Percentiles rank a stretch among this genome's conserved stretches.
These are phyloP conservation scores for Nomada goodeniana DNA, from an alignment of 2,888 invertebrate genomes.

Conservation along the genomic window DNA sequence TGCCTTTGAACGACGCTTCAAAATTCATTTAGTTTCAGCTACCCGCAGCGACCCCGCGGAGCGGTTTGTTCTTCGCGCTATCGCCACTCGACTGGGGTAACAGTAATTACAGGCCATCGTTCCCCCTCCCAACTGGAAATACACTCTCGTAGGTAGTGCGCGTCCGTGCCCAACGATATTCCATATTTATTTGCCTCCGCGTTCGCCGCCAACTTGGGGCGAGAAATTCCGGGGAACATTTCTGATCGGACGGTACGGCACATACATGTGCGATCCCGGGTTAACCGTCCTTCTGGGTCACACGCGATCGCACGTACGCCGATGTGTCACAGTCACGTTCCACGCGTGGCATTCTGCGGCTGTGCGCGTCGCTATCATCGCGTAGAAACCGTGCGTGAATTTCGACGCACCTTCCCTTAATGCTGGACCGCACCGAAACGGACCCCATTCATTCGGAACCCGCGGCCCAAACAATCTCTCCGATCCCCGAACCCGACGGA, in stretches of 20 bases:
- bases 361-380: constrained; percentile 36
- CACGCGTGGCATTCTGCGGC: constrained; percentile 46
- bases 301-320: constrained; percentile 61
- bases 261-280: constrained; percentile 22
- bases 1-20: constrained; percentile 59
- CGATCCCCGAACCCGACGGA: no score
- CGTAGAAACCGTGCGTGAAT: constrained; percentile 24
- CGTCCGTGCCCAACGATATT: background rate
- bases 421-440: background rate
- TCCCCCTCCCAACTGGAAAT: background rate
- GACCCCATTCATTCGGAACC: background rate
- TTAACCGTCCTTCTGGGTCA: constrained; percentile 68
- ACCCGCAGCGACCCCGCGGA: constrained; percentile 45
- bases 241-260: background rate
- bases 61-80: constrained; percentile 59
- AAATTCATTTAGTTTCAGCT: constrained; percentile 67
- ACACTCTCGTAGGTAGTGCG: constrained; percentile 20
- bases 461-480: no score
- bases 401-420: constrained; percentile 11
- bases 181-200: no score
- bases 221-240: no score
- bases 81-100: constrained; percentile 44
- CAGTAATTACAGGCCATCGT: constrained; percentile 51
- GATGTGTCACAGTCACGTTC: constrained; percentile 69
- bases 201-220: no score